These are phyloP conservation scores for Hydrozoanthus tunicans DNA, from an alignment of 64 coral and sea anemone species.

Conservation along the genomic window DNA sequence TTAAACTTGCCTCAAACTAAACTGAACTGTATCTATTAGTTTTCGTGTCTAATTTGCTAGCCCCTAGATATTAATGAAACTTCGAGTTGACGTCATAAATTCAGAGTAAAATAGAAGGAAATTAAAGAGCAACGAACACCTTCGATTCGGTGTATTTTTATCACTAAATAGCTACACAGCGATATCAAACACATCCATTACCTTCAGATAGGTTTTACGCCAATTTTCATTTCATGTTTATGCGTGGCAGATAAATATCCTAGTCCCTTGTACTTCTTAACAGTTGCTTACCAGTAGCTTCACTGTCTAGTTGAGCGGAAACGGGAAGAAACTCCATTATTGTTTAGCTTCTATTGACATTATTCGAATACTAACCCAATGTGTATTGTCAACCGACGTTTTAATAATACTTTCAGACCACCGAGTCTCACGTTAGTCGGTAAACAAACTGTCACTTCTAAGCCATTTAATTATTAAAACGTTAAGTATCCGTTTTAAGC, in stretches of 20 bases:
- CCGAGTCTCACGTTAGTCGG: not conserved
- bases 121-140: not conserved
- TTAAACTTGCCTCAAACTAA: too few species aligned
- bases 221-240: not conserved
- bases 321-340: not conserved
- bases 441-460: not conserved
- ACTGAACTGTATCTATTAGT: too few species aligned
- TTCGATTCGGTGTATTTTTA: not conserved
- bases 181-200: not conserved
- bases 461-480: not conserved
- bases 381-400: not conserved
- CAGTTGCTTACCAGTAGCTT: not conserved
- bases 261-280: not conserved
- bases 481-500: not conserved
- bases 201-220: not conserved
- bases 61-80: not conserved
- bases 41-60: not conserved
- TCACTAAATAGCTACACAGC: not conserved
- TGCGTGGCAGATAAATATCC: not conserved
- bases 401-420: not conserved
- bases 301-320: too few species aligned
- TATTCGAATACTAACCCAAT: not conserved
- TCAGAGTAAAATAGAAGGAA: not conserved
- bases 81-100: not conserved
- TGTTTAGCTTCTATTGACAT: slow-evolving; percentile 9